Evolutionary conservation across 2,113 vertebrate species (phyloP).

Genomic region (Eretmochelys imbricata): DNA sequence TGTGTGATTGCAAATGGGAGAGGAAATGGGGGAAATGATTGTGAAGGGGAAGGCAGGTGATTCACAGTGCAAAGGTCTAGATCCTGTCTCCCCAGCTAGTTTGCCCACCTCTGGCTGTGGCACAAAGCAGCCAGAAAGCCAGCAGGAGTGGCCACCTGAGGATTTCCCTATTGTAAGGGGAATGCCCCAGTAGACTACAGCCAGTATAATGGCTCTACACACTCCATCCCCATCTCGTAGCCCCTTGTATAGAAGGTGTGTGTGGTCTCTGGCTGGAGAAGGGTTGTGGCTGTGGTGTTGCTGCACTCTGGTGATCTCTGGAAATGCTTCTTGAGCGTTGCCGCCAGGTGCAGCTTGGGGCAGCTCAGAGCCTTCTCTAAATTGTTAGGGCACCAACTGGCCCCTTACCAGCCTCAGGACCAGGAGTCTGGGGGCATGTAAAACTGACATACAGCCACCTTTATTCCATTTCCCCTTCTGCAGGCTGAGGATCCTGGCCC

Average conservation of each 20-base stretch:
- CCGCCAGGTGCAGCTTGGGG: background rate
- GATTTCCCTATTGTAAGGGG: background rate
- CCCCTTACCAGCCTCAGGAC: conserved; percentile 27
- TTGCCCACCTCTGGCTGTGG: background rate
- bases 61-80: background rate
- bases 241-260: background rate
- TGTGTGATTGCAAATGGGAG: background rate
- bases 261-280: background rate
- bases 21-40: background rate
- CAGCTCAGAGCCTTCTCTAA: background rate
- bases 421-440: background rate
- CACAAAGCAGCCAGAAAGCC: background rate
- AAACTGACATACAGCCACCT: background rate
- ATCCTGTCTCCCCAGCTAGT: background rate
- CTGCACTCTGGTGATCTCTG: background rate
- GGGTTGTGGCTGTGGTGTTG: background rate
- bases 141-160: background rate
- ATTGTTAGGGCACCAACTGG: background rate
- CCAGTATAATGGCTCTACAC: background rate
- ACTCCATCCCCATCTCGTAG: background rate
- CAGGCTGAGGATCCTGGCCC: background rate
- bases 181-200: background rate
- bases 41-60: background rate
- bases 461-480: background rate
- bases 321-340: background rate